Evolutionary conservation across 2,113 vertebrate species (phyloP), one percentile per base, ranked within the genome.

Genomic region (Cebidichthys violaceus): DNA sequence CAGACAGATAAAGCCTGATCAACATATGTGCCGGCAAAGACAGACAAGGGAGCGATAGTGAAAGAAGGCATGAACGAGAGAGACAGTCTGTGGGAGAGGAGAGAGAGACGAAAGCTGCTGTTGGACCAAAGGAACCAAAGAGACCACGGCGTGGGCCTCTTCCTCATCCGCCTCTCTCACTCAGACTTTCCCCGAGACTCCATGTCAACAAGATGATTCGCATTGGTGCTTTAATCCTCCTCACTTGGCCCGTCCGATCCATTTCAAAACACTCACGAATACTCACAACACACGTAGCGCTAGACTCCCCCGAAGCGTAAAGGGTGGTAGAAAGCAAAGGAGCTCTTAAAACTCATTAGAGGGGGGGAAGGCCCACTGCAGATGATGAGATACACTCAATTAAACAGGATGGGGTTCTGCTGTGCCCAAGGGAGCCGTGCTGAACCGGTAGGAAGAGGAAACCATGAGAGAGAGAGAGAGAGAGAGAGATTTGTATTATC

Each of bases 341-440:
- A 78, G 85, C 91, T 88, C 88, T 93, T 89, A 79, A 84, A 90
- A 87, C 75, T 92, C 90, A 93, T 93, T 89, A 91, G 86, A 72
- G 69, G 66, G 8, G 70, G 74, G 79, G 75, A 73, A 75, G 86
- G 77, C 86, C 77, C 79, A 65, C 64, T 87, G 86, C 79, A 90
- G 89, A 94, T 91, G 90, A 94, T 89, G 93, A 88, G 90, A 91
- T 85, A 75, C 90, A 90, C 90, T 93, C 93, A 91, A 94, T 94
- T 94, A 94, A 90, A 92, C 82, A 83, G 87, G 81, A 90, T 79
- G 22, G 88, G 85, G 50, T 33, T 85, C 62, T 73, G 84, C 76
- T 24, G 70, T 33, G 78, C 93, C 88, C 89, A 39, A 14, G 89
- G 88, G 92, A 87, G 87, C 24, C 66, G n/a, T 74, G 73, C 78